Evolutionary conservation across 2,113 vertebrate species (phyloP), one percentile per base, ranked within the genome.

Genomic region (Syngnathus scovelli): DNA sequence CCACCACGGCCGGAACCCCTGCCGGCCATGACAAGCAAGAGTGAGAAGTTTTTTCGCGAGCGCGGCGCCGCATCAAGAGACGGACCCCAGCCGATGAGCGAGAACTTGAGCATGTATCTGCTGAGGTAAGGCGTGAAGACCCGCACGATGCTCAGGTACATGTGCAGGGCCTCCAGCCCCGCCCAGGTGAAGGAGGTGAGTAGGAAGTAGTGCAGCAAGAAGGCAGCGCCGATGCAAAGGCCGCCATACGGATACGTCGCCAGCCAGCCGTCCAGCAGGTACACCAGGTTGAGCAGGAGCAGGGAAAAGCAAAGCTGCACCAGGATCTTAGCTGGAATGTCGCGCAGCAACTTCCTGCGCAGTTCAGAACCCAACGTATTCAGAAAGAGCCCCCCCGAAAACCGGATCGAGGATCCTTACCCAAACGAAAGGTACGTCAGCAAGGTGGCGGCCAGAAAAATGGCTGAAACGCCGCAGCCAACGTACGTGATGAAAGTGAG

Each of bases 161-260:
- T 96, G 82, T 99, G 96, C 81, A 98, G 91, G 46, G 96, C 95
- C 90, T 98, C 97, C 55, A 99, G 92, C 43, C 94, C 96, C 88
- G 96, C 95, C 97, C 97, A 98, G 6, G 97, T 98, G 84, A 99
- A 98, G 6, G 96, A 95, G 18, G 91, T 93, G 85, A 99, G 86
- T 71, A 99, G 91, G 78, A 98, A 96, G 91, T 98, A 99, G 84
- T 99, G 97, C 82, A 99, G 91, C 85, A 98, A 95, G 68, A 93
- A 93, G 75, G 93, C 97, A 11, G 93, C 93, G 68, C 93, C 90
- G 60, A 94, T 94, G 79, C 97, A 99, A 0, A 98, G 86, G 66
- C 91, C 90, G 43, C 38, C 37, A 0, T 74, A 82, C 0, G 84
- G 76, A 79, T 93, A 94, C 1, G 92, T 78, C 0, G 94, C 93